Percentiles rank a stretch among this genome's conserved stretches.
Evolutionary conservation across 2,797 vertebrate genomes (phyloP).

Genomic region (Chaenodraco wilsoni): DNA sequence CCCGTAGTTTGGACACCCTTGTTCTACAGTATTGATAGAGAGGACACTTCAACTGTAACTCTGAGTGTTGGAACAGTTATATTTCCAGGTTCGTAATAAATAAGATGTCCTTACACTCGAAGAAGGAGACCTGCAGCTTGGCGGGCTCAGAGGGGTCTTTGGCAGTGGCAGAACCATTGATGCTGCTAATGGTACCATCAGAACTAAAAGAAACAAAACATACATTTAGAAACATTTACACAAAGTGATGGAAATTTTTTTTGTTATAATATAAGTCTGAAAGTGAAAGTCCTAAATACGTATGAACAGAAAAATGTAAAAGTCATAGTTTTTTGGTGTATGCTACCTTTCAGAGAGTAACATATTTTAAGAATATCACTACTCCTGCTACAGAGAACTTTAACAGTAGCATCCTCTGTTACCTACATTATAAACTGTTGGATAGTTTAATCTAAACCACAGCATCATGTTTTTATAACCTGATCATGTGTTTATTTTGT

Average conservation of each 20-base stretch:
- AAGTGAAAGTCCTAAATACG: no score
- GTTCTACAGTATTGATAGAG: neutral
- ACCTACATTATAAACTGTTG: neutral
- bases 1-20: no score
- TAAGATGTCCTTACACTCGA: conserved; percentile 66
- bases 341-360: no score
- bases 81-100: neutral
- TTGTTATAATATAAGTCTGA: no score
- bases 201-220: conserved; percentile 39
- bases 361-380: neutral
- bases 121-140: conserved; percentile 86
- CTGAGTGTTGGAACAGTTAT: neutral
- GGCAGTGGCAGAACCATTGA: conserved; percentile 79
- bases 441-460: neutral
- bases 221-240: neutral
- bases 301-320: neutral
- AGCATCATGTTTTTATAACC: neutral
- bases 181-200: conserved; percentile 55
- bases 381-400: neutral
- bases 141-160: conserved; percentile 82
- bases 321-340: no score
- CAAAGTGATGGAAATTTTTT: neutral
- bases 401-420: no score
- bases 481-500: neutral
- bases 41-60: neutral